A percentile compares a stretch with the other conserved stretches of the same genome.
Conservation (phyloP, 2,888 invertebrate species). For the Vanessa cardui region DNA sequence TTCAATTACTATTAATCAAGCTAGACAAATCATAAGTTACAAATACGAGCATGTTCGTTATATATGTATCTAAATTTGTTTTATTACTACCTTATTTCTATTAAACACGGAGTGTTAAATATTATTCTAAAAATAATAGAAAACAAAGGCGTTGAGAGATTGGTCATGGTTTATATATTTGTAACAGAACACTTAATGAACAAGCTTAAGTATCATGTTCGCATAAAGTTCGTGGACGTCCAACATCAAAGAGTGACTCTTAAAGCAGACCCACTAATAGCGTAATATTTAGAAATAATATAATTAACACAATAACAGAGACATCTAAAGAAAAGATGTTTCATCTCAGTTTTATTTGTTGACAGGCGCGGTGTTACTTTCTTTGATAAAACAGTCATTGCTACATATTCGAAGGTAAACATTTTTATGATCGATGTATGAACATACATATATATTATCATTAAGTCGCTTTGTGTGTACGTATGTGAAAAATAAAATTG, state of each 20-base stretch:
- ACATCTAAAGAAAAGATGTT: constrained; percentile 32
- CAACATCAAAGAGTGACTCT: constrained; percentile 43
- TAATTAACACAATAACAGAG: constrained; percentile 37
- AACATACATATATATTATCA: background rate
- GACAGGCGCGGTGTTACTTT: constrained; percentile 10
- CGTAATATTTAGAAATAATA: constrained; percentile 40
- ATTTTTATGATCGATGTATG: background rate
- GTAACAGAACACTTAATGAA: constrained; percentile 35
- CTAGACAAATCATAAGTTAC: no score
- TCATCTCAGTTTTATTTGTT: constrained; percentile 29
- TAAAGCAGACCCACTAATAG: constrained; percentile 41
- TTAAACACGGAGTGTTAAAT: background rate
- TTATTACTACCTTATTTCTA: no score
- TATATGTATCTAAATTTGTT: no score
- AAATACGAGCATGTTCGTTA: no score
- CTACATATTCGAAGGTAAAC: background rate
- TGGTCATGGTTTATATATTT: constrained; percentile 19
- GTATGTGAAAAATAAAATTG: background rate
- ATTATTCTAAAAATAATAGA: background rate
- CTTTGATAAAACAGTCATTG: constrained; percentile 14
- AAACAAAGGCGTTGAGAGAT: constrained; percentile 18
- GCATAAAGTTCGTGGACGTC: constrained; percentile 24
- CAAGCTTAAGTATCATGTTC: constrained; percentile 31
- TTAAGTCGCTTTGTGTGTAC: background rate
- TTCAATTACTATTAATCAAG: no score